A percentile compares a stretch with the other conserved stretches of the same genome.
These are phyloP conservation scores for Drosophila mettleri DNA, from an alignment of 2,888 invertebrate species.

Conservation along the genomic window DNA sequence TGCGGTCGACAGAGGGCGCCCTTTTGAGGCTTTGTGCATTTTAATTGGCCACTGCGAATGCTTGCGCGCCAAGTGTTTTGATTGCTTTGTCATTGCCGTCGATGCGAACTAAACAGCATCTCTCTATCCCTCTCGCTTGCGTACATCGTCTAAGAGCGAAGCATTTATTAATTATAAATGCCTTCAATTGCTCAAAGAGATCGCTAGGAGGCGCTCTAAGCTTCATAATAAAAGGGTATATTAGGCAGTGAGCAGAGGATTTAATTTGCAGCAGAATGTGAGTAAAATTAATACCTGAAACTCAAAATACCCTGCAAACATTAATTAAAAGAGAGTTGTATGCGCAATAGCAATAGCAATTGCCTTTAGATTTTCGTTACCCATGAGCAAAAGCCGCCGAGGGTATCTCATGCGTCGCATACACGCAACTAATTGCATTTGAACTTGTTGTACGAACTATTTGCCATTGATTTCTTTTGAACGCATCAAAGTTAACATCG, in stretches of 20 bases:
- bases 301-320: not conserved
- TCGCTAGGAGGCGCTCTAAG: conserved; percentile 51
- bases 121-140: conserved; percentile 1
- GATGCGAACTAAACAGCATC: conserved; percentile 62
- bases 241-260: not conserved
- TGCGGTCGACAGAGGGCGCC: conserved; percentile 69
- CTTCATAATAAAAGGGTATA: conserved; percentile 6
- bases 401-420: conserved; percentile 22
- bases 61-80: conserved; percentile 70
- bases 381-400: not conserved
- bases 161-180: conserved; percentile 79
- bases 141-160: conserved; percentile 8
- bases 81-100: conserved; percentile 74
- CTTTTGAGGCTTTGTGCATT: conserved; percentile 70
- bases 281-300: not conserved
- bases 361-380: not conserved
- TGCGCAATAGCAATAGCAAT: not conserved
- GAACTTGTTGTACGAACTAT: conserved; percentile 58
- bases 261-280: too few relatives aligned
- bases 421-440: not conserved
- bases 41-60: conserved; percentile 71
- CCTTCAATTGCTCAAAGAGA: conserved; percentile 70
- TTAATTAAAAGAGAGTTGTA: not conserved
- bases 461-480: conserved; percentile 78
- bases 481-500: conserved; percentile 63